These are phyloP conservation scores for Atrichornis clamosus DNA, from an alignment of 2,113 vertebrate species.

Conservation along the genomic window DNA sequence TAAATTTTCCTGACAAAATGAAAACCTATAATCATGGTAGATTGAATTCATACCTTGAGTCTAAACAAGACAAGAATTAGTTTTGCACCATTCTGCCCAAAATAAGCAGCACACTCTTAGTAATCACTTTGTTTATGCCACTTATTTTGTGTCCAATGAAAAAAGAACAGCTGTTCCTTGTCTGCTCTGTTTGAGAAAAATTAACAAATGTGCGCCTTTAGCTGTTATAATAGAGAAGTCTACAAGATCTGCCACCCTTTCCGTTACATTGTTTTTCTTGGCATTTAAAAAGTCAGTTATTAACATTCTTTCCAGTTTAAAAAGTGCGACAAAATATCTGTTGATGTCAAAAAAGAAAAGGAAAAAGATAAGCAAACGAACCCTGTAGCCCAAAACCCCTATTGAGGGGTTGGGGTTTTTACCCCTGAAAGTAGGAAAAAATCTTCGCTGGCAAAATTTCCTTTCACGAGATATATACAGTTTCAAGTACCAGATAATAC, in stretches of 20 bases:
- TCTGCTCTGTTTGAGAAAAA: neutral
- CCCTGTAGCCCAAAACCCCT: neutral
- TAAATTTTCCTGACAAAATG: slow-evolving; percentile 38
- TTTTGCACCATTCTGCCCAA: slow-evolving; percentile 56
- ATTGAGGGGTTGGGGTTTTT: neutral
- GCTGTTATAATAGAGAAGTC: neutral
- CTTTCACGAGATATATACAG: neutral
- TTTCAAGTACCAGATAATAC: neutral
- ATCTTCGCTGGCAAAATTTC: neutral
- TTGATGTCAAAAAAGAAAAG: neutral
- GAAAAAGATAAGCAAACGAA: neutral
- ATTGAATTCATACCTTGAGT: slow-evolving; percentile 41
- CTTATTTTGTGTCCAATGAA: neutral
- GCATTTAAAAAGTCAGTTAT: neutral
- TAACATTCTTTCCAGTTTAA: neutral
- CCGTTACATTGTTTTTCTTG: neutral
- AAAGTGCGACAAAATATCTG: neutral
- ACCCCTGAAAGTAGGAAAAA: neutral
- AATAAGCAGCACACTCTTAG: slow-evolving; percentile 29
- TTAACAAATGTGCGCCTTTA: neutral
- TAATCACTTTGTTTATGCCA: slow-evolving; percentile 17
- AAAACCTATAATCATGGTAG: slow-evolving; percentile 25
- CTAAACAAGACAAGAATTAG: slow-evolving; percentile 20
- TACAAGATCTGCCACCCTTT: neutral
- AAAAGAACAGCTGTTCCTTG: slow-evolving; percentile 42